Percentiles rank a stretch among this genome's conserved stretches.
These are phyloP conservation scores for Sebastes taczanowskii DNA, from an alignment of 2,797 vertebrate genomes.

Conservation along the genomic window DNA sequence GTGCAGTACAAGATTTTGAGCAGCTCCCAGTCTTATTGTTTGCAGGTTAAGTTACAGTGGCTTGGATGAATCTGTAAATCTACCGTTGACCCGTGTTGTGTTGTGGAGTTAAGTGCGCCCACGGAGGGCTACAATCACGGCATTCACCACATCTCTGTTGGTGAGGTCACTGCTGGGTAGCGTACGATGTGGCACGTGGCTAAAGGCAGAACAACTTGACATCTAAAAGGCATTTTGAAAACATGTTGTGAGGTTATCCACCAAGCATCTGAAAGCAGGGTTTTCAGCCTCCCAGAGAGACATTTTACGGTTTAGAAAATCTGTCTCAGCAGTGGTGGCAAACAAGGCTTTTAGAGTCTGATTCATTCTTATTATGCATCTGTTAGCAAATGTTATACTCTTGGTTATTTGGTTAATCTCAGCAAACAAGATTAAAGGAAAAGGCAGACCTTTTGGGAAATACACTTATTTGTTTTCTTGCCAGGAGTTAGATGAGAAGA, in stretches of 20 bases:
- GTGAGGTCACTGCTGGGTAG: conserved; percentile 60
- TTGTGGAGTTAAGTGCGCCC: conserved; percentile 56
- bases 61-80: conserved; percentile 47
- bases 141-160: conserved; percentile 51
- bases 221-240: conserved; percentile 66
- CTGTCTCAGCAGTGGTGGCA: not conserved
- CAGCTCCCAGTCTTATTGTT: conserved; percentile 53
- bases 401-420: conserved; percentile 5
- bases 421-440: not conserved
- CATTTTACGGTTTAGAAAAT: not conserved
- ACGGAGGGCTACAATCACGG: conserved; percentile 66
- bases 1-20: conserved; percentile 44
- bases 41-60: conserved; percentile 43
- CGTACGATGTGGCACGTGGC: conserved; percentile 53
- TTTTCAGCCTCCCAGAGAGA: not conserved
- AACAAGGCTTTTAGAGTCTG: not conserved
- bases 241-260: conserved; percentile 30
- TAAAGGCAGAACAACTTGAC: conserved; percentile 68
- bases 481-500: not conserved
- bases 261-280: conserved; percentile 64
- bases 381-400: conserved; percentile 4
- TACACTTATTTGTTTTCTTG: not conserved
- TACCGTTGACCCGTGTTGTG: conserved; percentile 54
- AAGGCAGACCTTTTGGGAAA: not conserved
- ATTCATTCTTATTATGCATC: not conserved